Percentiles rank a stretch among this genome's conserved stretches.
Evolutionary conservation across 2,113 vertebrate species (phyloP).

Genomic region (Chamaetylas fuelleborni): DNA sequence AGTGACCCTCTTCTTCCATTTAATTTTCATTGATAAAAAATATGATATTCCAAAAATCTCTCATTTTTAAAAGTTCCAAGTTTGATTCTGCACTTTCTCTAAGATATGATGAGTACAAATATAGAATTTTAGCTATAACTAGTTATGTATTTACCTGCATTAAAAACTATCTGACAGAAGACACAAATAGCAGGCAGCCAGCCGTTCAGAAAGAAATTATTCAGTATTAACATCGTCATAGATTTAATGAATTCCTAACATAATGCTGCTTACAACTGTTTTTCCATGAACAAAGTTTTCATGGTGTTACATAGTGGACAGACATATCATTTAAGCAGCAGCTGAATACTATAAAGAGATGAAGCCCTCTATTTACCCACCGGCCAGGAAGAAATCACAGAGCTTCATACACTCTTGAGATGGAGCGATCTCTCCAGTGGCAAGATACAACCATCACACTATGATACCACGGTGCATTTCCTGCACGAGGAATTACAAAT

Average conservation of each 20-base stretch:
- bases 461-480: constrained; percentile 65
- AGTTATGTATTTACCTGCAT: not conserved
- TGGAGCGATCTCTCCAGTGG: constrained; percentile 58
- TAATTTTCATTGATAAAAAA: not conserved
- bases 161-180: not conserved
- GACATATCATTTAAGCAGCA: not conserved
- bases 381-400: constrained; percentile 63
- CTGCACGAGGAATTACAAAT: constrained; percentile 68
- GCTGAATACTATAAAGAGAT: not conserved
- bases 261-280: not conserved
- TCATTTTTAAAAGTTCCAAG: not conserved
- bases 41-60: not conserved
- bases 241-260: not conserved
- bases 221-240: not conserved
- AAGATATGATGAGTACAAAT: not conserved
- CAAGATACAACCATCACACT: constrained; percentile 63
- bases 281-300: not conserved
- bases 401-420: constrained; percentile 62
- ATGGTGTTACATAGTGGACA: not conserved
- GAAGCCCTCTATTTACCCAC: constrained; percentile 59
- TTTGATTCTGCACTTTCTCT: not conserved
- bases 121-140: not conserved
- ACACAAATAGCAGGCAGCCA: not conserved
- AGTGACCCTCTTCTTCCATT: not conserved
- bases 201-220: not conserved